Conservation (phyloP, 2,797 vertebrate species). For the Thunnus albacares region DNA sequence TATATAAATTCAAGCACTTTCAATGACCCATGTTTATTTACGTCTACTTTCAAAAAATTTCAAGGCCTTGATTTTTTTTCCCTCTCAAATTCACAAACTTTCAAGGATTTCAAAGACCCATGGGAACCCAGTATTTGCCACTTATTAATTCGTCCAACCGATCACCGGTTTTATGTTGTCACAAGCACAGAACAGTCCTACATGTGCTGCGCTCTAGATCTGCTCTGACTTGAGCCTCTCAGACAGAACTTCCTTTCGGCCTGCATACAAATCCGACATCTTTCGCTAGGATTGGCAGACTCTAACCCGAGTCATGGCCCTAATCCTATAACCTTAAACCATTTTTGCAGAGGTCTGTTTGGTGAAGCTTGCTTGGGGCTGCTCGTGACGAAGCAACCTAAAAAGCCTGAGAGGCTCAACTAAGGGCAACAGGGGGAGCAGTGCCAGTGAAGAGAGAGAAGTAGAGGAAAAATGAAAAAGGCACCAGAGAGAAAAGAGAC, state of each 20-base stretch:
- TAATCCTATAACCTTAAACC: conserved; percentile 64
- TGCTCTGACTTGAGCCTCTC: conserved; percentile 10
- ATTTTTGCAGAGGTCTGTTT: conserved; percentile 50
- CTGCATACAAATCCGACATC: conserved; percentile 34
- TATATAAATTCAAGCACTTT: too few relatives aligned
- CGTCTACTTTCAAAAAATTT: too few relatives aligned
- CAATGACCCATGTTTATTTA: too few relatives aligned
- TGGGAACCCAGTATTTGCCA: neutral
- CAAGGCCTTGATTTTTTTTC: too few relatives aligned
- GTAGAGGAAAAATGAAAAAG: conserved; percentile 23
- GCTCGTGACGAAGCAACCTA: conserved; percentile 34
- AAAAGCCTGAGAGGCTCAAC: conserved; percentile 35
- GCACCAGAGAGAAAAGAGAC: neutral
- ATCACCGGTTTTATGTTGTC: neutral
- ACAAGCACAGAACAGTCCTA: conserved; percentile 1
- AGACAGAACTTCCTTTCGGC: conserved; percentile 32
- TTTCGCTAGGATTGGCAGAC: conserved; percentile 45
- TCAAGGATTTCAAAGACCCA: too few relatives aligned
- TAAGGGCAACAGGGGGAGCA: neutral
- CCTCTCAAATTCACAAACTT: too few relatives aligned
- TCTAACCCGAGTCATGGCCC: conserved; percentile 43
- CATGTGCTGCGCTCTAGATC: neutral
- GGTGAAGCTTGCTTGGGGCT: conserved; percentile 32
- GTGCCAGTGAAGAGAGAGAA: neutral
- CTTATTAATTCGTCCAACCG: neutral